Evolutionary conservation across 2,888 invertebrate species (phyloP).

Genomic region (Rotaria sp.): DNA sequence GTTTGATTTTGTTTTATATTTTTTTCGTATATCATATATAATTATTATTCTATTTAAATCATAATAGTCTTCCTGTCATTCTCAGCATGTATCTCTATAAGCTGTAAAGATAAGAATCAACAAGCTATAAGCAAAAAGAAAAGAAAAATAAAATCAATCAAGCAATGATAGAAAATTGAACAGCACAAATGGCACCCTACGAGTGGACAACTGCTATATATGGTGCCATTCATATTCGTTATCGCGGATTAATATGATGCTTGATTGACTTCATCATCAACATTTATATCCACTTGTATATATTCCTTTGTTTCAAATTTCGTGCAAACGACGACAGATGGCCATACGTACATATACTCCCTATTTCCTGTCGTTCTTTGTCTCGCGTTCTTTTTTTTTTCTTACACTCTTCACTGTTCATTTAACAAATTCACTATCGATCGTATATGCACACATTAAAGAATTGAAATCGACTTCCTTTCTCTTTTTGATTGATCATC

Average conservation of each 20-base stretch:
- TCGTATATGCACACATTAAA: conserved; percentile 3
- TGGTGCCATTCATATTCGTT: conserved; percentile 9
- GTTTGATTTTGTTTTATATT: neutral
- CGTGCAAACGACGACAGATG: conserved; percentile 21
- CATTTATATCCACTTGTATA: conserved; percentile 15
- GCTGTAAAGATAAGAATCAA: conserved; percentile 3
- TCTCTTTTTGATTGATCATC: neutral
- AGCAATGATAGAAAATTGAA: neutral
- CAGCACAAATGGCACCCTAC: conserved; percentile 3
- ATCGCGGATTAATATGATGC: neutral
- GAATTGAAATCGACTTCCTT: neutral
- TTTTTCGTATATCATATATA: neutral
- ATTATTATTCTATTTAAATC: neutral
- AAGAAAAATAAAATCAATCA: neutral
- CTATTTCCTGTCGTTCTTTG: neutral
- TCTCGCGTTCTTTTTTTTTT: neutral
- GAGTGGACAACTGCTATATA: conserved; percentile 19
- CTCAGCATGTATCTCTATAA: neutral
- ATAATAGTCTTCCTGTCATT: neutral
- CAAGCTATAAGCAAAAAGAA: neutral
- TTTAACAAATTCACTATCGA: neutral
- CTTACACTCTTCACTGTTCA: neutral
- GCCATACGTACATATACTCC: neutral
- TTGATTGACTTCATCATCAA: conserved; percentile 1
- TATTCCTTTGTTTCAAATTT: conserved; percentile 15